Evolutionary conservation across 2,888 invertebrate species (phyloP).

Genomic region (Parthenolecanium corni): DNA sequence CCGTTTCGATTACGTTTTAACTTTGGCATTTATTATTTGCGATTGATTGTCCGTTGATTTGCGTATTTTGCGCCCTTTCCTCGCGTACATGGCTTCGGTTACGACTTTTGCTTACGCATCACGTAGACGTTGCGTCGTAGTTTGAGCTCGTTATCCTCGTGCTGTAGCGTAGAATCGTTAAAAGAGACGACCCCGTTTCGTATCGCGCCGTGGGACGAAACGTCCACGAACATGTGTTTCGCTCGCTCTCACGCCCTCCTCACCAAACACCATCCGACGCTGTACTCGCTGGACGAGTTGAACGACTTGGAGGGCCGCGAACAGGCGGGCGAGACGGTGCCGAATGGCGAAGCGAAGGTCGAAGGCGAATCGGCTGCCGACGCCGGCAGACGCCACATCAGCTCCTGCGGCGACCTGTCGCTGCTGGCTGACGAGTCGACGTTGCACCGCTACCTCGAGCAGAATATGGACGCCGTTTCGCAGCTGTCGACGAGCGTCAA

Average conservation of each 20-base stretch:
- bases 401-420: no score
- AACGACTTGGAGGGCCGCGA: background rate
- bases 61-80: conserved; percentile 13
- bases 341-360: background rate
- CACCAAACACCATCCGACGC: conserved; percentile 37
- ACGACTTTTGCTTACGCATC: conserved; percentile 20
- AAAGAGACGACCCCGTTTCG: conserved; percentile 42
- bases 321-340: background rate
- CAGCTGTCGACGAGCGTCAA: background rate
- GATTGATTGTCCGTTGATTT: conserved; percentile 23
- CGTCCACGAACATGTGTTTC: conserved; percentile 61
- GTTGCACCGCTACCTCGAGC: conserved; percentile 7
- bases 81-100: conserved; percentile 25
- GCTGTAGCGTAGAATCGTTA: conserved; percentile 42
- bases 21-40: background rate
- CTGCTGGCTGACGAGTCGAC: background rate
- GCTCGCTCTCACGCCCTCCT: conserved; percentile 58
- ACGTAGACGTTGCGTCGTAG: conserved; percentile 41
- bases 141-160: conserved; percentile 41
- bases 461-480: conserved; percentile 8
- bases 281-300: conserved; percentile 31
- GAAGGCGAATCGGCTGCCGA: background rate
- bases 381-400: background rate
- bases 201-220: conserved; percentile 58
- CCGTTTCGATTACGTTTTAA: background rate